Base-by-base conservation (phyloP, 2,888 invertebrate genomes). In the Cenopis cana region DNA sequence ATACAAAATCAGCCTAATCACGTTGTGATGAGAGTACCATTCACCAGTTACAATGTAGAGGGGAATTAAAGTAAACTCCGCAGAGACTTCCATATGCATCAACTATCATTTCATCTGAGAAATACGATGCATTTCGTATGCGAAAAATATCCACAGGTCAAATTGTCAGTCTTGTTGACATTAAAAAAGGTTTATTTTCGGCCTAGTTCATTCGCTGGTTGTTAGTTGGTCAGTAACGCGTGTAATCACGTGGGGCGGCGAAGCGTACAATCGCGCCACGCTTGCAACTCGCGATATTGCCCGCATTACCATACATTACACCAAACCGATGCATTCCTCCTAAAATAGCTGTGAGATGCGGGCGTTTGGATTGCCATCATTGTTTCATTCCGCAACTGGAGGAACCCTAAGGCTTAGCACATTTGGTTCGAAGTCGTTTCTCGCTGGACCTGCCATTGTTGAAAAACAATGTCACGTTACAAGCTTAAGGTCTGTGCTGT, bases 201-300 rank as follows among this genome's bases (percentile, higher is more conserved):
- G 68, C 52, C 81, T 78, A 78, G 77, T 54, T 76, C 84, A 82
- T 87, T 83, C 77, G 81, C 80, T 81, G 82, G 82, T 85, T 81
- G 82, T 87, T 87, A 86, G 86, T 89, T 85, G 88, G 89, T 86
- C 85, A 90, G 84, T 85, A 84, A 88, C 84, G 81, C 88, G 84
- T 88, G 83, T 87, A 88, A 90, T 90, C 85, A 87, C 84, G 85
- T 85, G 83, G 83, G 81, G 84, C 85, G 84, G 80, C 80, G 81
- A 77, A 86, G 81, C 89, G 87, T 87, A 82, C 81, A 79, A 80
- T 86, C 84, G 83, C 81, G 81, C 81, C 77, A 82, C 80, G 82
- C 82, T 82, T 83, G 86, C 85, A 83, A 86, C 76, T 79, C 77
- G 79, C 80, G 76, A 79, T 83, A 79, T 77, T 74, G 76, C 77